phyloP scores from a whole-genome alignment of 2,888 invertebrate genomes.

The Germaria angustata region DNA sequence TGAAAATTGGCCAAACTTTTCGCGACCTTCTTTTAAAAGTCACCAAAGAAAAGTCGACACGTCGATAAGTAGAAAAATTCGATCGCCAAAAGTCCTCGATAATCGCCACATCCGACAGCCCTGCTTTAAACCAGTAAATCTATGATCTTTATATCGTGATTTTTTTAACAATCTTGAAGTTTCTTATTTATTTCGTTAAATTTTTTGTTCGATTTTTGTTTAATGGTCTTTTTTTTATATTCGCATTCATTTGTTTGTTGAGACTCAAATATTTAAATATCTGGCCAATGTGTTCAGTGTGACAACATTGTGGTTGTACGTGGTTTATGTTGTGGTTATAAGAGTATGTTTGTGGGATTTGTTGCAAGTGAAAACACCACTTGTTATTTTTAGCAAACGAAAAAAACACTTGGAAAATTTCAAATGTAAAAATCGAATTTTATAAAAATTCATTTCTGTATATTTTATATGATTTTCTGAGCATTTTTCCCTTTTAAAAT shows the following conservation, averaged over 20 bases:
- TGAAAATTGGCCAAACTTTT: no score
- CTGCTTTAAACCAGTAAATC: slow-evolving; percentile 47
- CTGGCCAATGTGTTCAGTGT: slow-evolving; percentile 38
- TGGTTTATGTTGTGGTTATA: slow-evolving; percentile 10
- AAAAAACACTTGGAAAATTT: slow-evolving; percentile 22
- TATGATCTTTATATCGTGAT: slow-evolving; percentile 50
- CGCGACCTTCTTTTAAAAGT: no score
- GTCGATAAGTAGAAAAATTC: no score
- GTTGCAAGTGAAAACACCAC: slow-evolving; percentile 56
- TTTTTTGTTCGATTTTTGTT: background rate
- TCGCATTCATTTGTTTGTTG: slow-evolving; percentile 8
- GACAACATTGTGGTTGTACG: slow-evolving; percentile 49
- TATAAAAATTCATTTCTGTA: no score
- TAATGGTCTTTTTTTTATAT: background rate
- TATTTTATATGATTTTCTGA: no score
- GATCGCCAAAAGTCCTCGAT: no score
- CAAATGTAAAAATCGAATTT: no score
- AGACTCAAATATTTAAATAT: slow-evolving; percentile 50
- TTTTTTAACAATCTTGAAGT: slow-evolving; percentile 33
- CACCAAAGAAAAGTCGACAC: no score
- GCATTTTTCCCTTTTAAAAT: no score
- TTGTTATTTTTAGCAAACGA: slow-evolving; percentile 34
- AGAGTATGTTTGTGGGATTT: slow-evolving; percentile 5
- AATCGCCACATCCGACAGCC: no score
- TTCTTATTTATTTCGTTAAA: slow-evolving; percentile 6